Evolutionary conservation across 2,797 vertebrate genomes (phyloP), one percentile per base, ranked within the genome.

Genomic region (Peromyscus attwateri): DNA sequence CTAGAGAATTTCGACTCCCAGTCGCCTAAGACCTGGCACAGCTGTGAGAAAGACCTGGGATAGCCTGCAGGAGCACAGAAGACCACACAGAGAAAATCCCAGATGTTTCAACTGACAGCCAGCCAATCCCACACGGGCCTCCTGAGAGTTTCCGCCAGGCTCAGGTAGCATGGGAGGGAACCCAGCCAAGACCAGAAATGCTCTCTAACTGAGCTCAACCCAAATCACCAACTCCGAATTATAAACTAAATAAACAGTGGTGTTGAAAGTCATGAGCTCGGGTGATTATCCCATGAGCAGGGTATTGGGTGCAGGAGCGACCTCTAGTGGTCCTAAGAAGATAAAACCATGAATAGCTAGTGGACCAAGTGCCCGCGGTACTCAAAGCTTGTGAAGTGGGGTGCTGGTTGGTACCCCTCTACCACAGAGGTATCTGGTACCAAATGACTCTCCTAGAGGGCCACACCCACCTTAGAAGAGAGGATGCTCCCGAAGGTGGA

Each of bases 401-500:
- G 62, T 29, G 19, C 5, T 34, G 19, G 23, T 13, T 52, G 79
- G 34, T 57, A 76, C n/a, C 49, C 57, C 25, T 89, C 70, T 60
- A 66, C 19, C 55, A 91, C 40, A 31, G 8, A 62, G 34, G 43
- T 10, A 8, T 82, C n/a, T 31, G 81, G 79, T 31, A 40, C 37
- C n/a, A 81, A 40, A 9, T 10, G 34, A 70, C 46, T 87, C 55
- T 0, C 13, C 3, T 0, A 91, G 83, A 81, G 3, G 0, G 1
- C 13, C 52, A 1, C 0, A 2, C 25, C 25, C 97, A 99, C 99
- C 99, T 99, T 99, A 98, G 99, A 99, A 12, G 99, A 99, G 82
- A 99, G 98, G 98, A 99, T 99, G 98, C 99, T 99, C 81, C 99
- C 99, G 55, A 99, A 99, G 81, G 99, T 98, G 0, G 99, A 99